A percentile compares a stretch with the other conserved stretches of the same genome.
phyloP scores from a whole-genome alignment of 2,888 invertebrate genomes.

The Oithona nana region DNA sequence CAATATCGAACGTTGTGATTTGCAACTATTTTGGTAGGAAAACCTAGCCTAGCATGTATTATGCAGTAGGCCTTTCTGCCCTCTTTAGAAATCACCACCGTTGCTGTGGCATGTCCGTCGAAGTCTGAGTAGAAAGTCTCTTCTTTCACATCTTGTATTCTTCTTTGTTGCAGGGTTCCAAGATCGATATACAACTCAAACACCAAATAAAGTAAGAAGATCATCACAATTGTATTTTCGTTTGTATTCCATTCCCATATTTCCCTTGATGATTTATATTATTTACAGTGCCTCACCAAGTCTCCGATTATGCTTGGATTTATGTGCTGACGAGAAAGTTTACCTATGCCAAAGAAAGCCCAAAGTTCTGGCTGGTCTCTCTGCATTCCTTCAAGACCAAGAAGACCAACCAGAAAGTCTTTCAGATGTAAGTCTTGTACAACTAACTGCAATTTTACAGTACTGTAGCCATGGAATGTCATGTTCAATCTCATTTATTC shows the following conservation, averaged over 20 bases:
- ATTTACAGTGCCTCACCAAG: conserved; percentile 27
- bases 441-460: too few species aligned
- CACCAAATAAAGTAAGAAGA: conserved; percentile 22
- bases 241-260: background rate
- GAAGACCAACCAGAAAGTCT: background rate
- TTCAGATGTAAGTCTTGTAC: background rate
- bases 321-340: conserved; percentile 29
- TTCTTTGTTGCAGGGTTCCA: conserved; percentile 21
- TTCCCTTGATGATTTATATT: too few species aligned
- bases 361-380: conserved; percentile 25
- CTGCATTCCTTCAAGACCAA: conserved; percentile 23
- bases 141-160: too few species aligned
- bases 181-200: conserved; percentile 20
- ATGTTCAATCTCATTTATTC: too few species aligned
- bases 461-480: too few species aligned
- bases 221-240: background rate
- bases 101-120: too few species aligned
- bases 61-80: too few species aligned
- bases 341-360: conserved; percentile 25
- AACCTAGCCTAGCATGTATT: too few species aligned
- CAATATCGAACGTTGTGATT: too few species aligned
- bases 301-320: conserved; percentile 28
- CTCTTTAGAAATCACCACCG: too few species aligned
- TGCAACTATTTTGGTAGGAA: too few species aligned
- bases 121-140: too few species aligned